Evolutionary conservation across 2,888 invertebrate species (phyloP), one percentile per base, ranked within the genome.

Genomic region (Trichacis sp.): DNA sequence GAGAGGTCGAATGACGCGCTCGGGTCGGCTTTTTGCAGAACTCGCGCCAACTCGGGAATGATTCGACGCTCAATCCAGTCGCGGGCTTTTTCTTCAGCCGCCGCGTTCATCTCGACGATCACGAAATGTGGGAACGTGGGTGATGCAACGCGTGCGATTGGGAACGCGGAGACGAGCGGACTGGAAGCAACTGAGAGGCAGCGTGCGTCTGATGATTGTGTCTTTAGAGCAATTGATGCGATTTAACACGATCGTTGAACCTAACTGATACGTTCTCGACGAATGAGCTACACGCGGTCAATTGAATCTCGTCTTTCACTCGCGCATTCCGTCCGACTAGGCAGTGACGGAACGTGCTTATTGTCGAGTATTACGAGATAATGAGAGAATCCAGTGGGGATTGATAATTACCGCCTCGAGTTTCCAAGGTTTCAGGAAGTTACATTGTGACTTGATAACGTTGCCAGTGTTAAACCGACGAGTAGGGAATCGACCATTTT

Each of bases 1-100:
- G 63, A 70, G n/a, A 55, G 56, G 1, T 42, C 49, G 45, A 64
- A 58, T 0, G 51, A 47, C 1, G 64, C 67, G 0, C 48, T n/a
- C 0, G 2, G 9, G 1, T 59, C 45, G 9, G 40, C 17, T 45
- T 69, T 67, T 20, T 60, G 20, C 12, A 67, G 17, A 14, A 30
- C 33, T 8, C 54, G 48, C 17, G 29, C 40, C 24, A 69, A 6
- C 1, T 53, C 17, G 9, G 64, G 57, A 6, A 69, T 29, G 20
- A 69, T 50, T 6, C 47, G 50, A 18, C 47, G 36, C 11, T 69
- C 38, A 15, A 69, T 50, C 52, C 38, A 64, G 2, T 45, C 12
- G 19, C 12, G 19, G 6, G 15, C 8, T 8, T 9, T 43, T 2
- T 43, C 43, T 2, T 17, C 9, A 8, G 15, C 19, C 15, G 8